phyloP scores from a whole-genome alignment of 2,888 invertebrate genomes.

The Sialis fuliginosa region DNA sequence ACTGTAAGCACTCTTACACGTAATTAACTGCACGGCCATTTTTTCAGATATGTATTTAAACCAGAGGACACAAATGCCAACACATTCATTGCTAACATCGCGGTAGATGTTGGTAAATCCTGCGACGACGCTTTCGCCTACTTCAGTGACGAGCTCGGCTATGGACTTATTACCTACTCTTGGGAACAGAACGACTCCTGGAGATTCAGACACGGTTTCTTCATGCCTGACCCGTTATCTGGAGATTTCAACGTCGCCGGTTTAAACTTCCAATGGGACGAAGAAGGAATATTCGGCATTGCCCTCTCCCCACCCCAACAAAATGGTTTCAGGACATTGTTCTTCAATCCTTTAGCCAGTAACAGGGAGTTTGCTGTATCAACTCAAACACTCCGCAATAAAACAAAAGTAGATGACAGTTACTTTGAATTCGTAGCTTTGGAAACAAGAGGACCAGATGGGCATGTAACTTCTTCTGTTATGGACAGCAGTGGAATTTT shows the following conservation, averaged over 20 bases:
- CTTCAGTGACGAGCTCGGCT: slow-evolving; percentile 66
- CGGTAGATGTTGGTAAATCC: slow-evolving; percentile 54
- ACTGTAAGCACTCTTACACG: no score
- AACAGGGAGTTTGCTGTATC: slow-evolving; percentile 64
- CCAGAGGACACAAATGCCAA: slow-evolving; percentile 55
- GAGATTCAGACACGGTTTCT: slow-evolving; percentile 62
- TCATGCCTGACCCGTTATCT: slow-evolving; percentile 62
- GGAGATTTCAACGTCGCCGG: slow-evolving; percentile 67
- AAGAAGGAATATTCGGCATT: slow-evolving; percentile 68
- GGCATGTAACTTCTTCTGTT: slow-evolving; percentile 55
- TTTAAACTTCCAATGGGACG: slow-evolving; percentile 70
- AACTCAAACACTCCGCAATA: slow-evolving; percentile 52
- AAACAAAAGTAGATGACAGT: slow-evolving; percentile 43
- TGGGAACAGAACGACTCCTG: slow-evolving; percentile 60
- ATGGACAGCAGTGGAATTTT: slow-evolving; percentile 60
- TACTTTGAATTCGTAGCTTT: slow-evolving; percentile 52
- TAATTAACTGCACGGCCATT: no score
- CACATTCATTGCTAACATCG: slow-evolving; percentile 74
- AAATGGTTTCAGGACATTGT: slow-evolving; percentile 53
- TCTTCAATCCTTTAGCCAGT: slow-evolving; percentile 65
- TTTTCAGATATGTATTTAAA: slow-evolving; percentile 39
- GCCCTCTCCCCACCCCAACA: slow-evolving; percentile 45
- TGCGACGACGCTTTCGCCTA: slow-evolving; percentile 67
- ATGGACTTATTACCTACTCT: slow-evolving; percentile 64
- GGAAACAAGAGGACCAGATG: slow-evolving; percentile 44